A percentile compares a stretch with the other conserved stretches of the same genome.
Conservation (phyloP, 2,888 invertebrate genomes). For the Pseudanteris insignis region DNA sequence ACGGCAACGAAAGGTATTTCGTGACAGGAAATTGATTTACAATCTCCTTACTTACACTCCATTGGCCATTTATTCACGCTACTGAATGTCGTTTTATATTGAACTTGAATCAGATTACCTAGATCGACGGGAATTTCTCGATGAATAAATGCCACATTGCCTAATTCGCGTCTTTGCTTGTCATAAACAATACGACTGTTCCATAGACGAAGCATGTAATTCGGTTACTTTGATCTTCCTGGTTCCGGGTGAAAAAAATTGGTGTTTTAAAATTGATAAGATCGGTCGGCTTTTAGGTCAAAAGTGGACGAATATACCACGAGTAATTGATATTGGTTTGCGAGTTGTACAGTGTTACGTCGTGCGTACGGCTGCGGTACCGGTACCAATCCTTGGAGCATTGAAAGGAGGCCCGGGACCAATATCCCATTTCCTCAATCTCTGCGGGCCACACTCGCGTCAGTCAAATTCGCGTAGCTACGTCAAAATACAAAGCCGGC, state of each 20-base stretch:
- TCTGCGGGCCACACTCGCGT: conserved; percentile 35
- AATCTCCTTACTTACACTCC: no score
- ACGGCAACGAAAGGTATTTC: no score
- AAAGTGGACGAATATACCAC: conserved; percentile 33
- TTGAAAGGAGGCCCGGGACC: conserved; percentile 46
- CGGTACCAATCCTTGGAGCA: conserved; percentile 44
- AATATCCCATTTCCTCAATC: conserved; percentile 53
- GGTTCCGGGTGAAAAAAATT: no score
- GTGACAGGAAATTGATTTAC: no score
- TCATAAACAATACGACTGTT: no score
- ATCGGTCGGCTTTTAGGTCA: conserved; percentile 50
- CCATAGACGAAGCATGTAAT: no score
- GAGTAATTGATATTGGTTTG: conserved; percentile 61
- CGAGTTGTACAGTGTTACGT: conserved; percentile 45
- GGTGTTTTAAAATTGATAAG: conserved; percentile 16
- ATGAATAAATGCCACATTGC: no score
- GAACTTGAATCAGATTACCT: no score
- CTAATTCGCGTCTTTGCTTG: no score
- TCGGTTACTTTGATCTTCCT: neutral
- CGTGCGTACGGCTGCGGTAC: conserved; percentile 38
- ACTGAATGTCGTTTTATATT: no score
- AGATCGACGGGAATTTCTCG: no score
- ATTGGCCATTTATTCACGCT: no score
- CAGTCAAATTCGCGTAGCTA: conserved; percentile 31
- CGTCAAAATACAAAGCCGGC: conserved; percentile 50